These are phyloP conservation scores for Chrysochloris asiatica DNA, from an alignment of 2,113 vertebrate species.

Conservation along the genomic window DNA sequence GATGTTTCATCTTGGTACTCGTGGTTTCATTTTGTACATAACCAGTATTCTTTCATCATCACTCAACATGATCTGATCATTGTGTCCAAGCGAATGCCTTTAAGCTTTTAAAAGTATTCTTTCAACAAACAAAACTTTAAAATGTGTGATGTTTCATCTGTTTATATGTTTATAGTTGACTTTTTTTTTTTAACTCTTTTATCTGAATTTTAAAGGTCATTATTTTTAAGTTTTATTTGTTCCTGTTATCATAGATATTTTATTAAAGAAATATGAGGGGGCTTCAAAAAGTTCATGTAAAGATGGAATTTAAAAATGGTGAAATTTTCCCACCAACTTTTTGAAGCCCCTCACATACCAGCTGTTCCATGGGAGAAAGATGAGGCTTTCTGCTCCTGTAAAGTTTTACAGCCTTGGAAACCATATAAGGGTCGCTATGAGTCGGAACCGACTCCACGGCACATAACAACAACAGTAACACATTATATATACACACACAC, in stretches of 20 bases:
- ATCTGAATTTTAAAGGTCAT: background rate
- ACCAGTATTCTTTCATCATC: background rate
- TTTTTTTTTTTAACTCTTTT: background rate
- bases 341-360: no score
- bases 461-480: no score
- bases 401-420: no score
- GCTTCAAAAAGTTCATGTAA: no score
- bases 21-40: background rate
- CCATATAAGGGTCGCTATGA: no score
- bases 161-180: slow-evolving; percentile 5
- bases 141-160: background rate
- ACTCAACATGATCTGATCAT: background rate
- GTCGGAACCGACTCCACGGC: no score
- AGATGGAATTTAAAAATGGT: no score
- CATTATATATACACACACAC: no score
- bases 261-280: background rate
- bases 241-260: slow-evolving; percentile 15
- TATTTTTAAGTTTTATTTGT: background rate
- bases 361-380: no score
- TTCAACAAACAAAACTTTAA: slow-evolving; percentile 12
- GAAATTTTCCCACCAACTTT: no score
- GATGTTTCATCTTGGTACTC: background rate
- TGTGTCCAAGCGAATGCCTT: background rate
- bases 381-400: no score
- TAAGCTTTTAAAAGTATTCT: background rate